Conservation (phyloP, 2,113 vertebrate genomes). For the Bambusicola thoracicus region DNA sequence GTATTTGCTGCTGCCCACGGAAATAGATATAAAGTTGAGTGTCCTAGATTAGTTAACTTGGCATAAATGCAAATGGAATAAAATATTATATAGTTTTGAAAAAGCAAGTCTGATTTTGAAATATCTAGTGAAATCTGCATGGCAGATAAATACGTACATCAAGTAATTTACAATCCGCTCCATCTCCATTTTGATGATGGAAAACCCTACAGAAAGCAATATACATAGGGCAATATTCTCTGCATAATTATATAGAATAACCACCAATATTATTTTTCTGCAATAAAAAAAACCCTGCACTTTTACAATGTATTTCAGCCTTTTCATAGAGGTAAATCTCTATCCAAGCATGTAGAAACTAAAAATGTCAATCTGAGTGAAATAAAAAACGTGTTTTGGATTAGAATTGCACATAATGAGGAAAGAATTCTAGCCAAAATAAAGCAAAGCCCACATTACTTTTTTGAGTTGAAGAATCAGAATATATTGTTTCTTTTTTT, state of each 20-base stretch:
- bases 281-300: background rate
- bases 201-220: background rate
- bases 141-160: background rate
- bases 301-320: background rate
- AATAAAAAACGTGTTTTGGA: conserved; percentile 34
- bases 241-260: background rate
- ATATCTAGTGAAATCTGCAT: background rate
- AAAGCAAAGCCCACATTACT: conserved; percentile 39
- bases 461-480: conserved; percentile 14
- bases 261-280: background rate
- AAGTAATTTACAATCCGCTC: background rate
- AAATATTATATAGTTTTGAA: background rate
- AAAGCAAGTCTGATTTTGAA: background rate
- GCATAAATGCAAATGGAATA: background rate
- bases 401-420: conserved; percentile 34
- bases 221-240: background rate
- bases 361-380: background rate
- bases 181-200: background rate
- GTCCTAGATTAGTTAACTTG: background rate
- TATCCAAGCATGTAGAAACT: background rate
- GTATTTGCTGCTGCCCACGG: background rate
- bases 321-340: background rate
- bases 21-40: background rate
- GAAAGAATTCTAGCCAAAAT: conserved; percentile 63
- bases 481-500: background rate